Conservation (phyloP, 2,888 invertebrate species). For the Pristionchus maxplancki region DNA sequence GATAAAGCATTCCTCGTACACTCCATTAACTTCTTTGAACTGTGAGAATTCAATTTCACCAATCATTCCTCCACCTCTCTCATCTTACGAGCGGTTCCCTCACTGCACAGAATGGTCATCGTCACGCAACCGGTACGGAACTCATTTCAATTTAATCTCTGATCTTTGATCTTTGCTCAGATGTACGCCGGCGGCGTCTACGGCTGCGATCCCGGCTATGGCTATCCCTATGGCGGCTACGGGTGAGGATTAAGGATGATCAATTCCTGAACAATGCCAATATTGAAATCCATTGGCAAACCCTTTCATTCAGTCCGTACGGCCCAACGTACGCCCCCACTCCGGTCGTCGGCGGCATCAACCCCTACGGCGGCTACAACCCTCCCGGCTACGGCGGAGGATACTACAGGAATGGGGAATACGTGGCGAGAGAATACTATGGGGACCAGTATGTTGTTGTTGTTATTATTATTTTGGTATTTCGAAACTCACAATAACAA, state of each 20-base stretch:
- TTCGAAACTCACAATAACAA: too few relatives aligned
- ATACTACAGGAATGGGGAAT: not conserved
- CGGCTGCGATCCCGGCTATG: slow-evolving; percentile 11
- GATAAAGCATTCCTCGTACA: not conserved
- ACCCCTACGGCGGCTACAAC: too few relatives aligned
- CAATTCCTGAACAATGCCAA: not conserved
- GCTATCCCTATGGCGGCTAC: not conserved
- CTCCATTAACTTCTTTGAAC: too few relatives aligned
- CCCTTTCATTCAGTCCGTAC: not conserved
- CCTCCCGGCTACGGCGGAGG: not conserved
- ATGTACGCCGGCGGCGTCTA: not conserved
- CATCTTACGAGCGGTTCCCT: not conserved
- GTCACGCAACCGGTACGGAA: slow-evolving; percentile 25
- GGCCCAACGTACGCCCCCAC: too few relatives aligned
- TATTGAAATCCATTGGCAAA: not conserved
- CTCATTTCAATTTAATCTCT: not conserved
- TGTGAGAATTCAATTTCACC: not conserved
- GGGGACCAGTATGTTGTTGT: too few relatives aligned
- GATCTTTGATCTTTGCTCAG: not conserved
- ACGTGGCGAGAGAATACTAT: too few relatives aligned
- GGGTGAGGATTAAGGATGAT: not conserved
- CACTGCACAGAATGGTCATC: slow-evolving; percentile 26
- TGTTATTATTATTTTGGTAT: too few relatives aligned
- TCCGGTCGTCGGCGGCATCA: too few relatives aligned
- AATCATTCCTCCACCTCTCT: not conserved